A percentile compares a stretch with the other conserved stretches of the same genome.
Conservation (phyloP, 1,140 invertebrate genomes). For the Leptinotarsa undecemlineata region DNA sequence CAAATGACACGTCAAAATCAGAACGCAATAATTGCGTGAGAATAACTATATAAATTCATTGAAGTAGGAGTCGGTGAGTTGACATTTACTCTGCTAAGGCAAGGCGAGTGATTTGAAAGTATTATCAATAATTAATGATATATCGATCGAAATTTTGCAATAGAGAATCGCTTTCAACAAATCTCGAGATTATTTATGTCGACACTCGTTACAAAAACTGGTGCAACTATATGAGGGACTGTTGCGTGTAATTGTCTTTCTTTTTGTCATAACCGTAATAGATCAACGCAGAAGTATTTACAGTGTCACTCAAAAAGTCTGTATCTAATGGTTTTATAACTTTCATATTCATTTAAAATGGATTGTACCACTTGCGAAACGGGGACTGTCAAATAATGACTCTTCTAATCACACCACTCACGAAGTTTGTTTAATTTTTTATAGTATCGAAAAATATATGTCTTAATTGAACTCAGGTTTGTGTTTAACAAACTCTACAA, state of each 20-base stretch:
- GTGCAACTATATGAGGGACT: constrained; percentile 7
- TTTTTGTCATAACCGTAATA: background rate
- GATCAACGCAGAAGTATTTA: no score
- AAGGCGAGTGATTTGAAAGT: constrained; percentile 12
- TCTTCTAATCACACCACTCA: no score
- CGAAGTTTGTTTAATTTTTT: no score
- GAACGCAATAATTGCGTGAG: constrained; percentile 9
- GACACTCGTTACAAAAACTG: constrained; percentile 7
- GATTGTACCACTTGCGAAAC: no score
- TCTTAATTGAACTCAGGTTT: no score
- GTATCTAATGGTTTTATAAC: no score
- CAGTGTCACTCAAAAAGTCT: no score
- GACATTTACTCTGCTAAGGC: constrained; percentile 7
- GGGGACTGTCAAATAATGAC: no score
- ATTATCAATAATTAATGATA: constrained; percentile 11
- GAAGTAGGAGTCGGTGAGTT: background rate
- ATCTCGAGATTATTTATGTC: constrained; percentile 12
- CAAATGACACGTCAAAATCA: constrained; percentile 1
- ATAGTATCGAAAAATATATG: no score
- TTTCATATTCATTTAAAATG: no score
- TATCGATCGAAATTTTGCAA: constrained; percentile 18
- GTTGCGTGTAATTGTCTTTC: background rate
- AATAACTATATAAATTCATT: constrained; percentile 13
- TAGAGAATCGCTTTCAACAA: constrained; percentile 15
- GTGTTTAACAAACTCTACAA: no score